These are phyloP conservation scores for Sycobia sp. DNA, from an alignment of 1,140 invertebrate species.

Conservation along the genomic window DNA sequence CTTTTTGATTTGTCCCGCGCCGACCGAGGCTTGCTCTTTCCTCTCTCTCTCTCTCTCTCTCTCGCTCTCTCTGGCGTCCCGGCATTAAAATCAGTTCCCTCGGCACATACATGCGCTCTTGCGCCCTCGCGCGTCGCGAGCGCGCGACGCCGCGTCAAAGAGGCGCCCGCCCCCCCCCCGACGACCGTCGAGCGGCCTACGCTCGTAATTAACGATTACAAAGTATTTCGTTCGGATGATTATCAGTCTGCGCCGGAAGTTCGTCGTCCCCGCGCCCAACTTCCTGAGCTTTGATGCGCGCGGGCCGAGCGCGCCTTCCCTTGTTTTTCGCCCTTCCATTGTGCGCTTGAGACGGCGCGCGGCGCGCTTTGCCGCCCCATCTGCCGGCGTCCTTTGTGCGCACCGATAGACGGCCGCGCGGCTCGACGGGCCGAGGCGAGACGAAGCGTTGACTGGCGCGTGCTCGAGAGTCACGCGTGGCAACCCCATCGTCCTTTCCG, in stretches of 20 bases:
- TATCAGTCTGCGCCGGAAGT: slow-evolving; percentile 33
- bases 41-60: no score
- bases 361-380: neutral
- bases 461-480: no score
- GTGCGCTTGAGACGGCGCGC: slow-evolving; percentile 10
- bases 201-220: slow-evolving; percentile 34
- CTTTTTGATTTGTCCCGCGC: slow-evolving; percentile 19
- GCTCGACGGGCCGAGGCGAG: neutral
- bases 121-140: no score
- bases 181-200: no score
- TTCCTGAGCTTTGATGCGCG: slow-evolving; percentile 43
- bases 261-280: slow-evolving; percentile 19
- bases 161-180: neutral
- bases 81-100: slow-evolving; percentile 9
- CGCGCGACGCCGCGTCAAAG: no score
- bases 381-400: neutral
- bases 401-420: neutral
- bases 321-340: slow-evolving; percentile 44
- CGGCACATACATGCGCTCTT: no score
- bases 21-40: no score
- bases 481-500: no score
- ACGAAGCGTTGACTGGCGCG: slow-evolving; percentile 24
- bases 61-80: no score
- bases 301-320: no score
- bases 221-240: slow-evolving; percentile 30